These are phyloP conservation scores for Drosophila gunungcola DNA, from an alignment of 1,140 invertebrate species.

Conservation along the genomic window DNA sequence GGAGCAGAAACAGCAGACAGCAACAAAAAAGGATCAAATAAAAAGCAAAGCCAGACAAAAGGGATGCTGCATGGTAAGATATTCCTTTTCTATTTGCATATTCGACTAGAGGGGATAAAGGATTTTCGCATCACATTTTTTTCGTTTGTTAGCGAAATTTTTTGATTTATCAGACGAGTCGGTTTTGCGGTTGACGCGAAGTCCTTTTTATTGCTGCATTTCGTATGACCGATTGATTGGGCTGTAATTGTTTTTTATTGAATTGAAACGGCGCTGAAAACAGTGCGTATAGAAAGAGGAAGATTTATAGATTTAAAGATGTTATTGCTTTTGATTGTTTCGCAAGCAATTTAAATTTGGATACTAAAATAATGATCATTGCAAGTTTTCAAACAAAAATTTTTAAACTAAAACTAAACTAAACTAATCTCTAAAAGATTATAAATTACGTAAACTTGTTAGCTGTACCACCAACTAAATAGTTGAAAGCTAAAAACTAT, in stretches of 20 bases:
- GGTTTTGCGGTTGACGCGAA: constrained; percentile 35
- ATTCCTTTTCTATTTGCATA: constrained; percentile 41
- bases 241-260: constrained; percentile 71
- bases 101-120: constrained; percentile 25
- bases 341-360: not conserved
- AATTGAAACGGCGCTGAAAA: constrained; percentile 11
- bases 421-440: too few relatives aligned
- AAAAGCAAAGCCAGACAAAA: constrained; percentile 31
- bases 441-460: too few relatives aligned
- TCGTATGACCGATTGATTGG: constrained; percentile 52
- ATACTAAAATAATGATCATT: not conserved
- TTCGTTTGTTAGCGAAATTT: constrained; percentile 35
- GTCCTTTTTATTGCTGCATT: constrained; percentile 38
- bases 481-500: too few relatives aligned
- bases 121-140: constrained; percentile 31
- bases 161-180: constrained; percentile 61
- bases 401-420: too few relatives aligned
- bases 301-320: constrained; percentile 12
- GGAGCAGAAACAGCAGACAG: constrained; percentile 43
- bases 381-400: too few relatives aligned
- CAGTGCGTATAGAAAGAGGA: not conserved
- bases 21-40: constrained; percentile 26
- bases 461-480: too few relatives aligned
- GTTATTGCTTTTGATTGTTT: not conserved
- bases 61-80: constrained; percentile 18